phyloP scores from a whole-genome alignment of 2,888 invertebrate species.

The Tuta absoluta region DNA sequence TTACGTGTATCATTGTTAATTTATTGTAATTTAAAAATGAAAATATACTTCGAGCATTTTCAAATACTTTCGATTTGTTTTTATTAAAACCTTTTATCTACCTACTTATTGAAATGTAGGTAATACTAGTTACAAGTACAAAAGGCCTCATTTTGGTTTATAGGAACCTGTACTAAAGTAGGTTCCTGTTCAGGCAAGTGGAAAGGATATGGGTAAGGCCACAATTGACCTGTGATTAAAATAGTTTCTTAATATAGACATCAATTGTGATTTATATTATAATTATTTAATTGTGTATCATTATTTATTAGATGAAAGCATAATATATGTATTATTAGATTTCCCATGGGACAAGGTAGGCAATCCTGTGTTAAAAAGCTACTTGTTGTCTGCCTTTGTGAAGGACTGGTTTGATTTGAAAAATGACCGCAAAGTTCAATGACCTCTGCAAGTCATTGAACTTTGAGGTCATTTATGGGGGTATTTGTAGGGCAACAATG shows the following conservation, averaged over 20 bases:
- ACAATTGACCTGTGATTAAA: not conserved
- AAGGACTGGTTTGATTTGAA: not conserved
- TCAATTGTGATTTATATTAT: too few species aligned
- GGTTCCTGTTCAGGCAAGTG: not conserved
- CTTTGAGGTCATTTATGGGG: not conserved
- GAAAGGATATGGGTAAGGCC: not conserved
- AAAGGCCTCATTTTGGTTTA: not conserved
- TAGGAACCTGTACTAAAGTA: not conserved
- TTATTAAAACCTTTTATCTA: not conserved
- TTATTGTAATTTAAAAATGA: slow-evolving; percentile 19
- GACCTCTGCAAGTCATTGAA: not conserved
- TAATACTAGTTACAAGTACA: too few species aligned
- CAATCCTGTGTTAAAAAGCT: too few species aligned
- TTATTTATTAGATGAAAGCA: too few species aligned
- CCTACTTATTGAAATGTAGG: too few species aligned
- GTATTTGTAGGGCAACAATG: not conserved
- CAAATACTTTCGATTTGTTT: not conserved
- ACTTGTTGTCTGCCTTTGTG: not conserved
- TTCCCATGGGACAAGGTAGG: not conserved
- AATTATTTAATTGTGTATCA: too few species aligned
- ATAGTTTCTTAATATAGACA: too few species aligned
- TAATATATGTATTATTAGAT: too few species aligned
- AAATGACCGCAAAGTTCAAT: not conserved
- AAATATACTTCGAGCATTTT: slow-evolving; percentile 29
- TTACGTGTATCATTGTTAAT: slow-evolving; percentile 19